Conservation (phyloP, 2,797 vertebrate species). For the Hippopotamyrus pictus region DNA sequence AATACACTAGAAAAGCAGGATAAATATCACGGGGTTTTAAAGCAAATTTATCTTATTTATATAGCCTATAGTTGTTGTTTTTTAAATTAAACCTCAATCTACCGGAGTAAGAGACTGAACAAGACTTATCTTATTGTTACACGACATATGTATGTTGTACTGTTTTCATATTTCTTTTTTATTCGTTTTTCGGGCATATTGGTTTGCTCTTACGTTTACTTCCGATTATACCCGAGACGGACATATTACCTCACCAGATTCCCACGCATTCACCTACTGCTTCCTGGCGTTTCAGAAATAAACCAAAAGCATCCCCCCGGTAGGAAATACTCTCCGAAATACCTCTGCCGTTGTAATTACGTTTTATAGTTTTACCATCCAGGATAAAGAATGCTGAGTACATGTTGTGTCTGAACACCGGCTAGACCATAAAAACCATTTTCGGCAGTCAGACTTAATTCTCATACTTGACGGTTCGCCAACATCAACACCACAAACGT, state of each 20-base stretch:
- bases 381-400: neutral
- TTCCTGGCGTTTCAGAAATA: conserved; percentile 51
- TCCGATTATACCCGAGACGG: conserved; percentile 18
- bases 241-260: conserved; percentile 25
- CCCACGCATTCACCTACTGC: conserved; percentile 32
- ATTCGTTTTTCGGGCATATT: neutral
- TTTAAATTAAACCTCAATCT: neutral
- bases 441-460: neutral
- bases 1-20: conserved; percentile 34
- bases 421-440: neutral
- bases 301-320: conserved; percentile 30
- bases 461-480: conserved; percentile 8
- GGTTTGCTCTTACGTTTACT: conserved; percentile 15
- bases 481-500: neutral
- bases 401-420: neutral
- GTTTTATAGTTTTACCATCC: neutral
- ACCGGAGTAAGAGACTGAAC: neutral
- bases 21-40: conserved; percentile 37
- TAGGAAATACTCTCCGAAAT: conserved; percentile 40
- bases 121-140: neutral
- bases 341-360: conserved; percentile 6
- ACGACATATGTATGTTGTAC: neutral
- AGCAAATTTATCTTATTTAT: conserved; percentile 24
- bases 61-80: neutral
- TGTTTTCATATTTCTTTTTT: neutral